Evolutionary conservation across 1,140 invertebrate species (phyloP).

Genomic region (Daktulosphaira vitifoliae): DNA sequence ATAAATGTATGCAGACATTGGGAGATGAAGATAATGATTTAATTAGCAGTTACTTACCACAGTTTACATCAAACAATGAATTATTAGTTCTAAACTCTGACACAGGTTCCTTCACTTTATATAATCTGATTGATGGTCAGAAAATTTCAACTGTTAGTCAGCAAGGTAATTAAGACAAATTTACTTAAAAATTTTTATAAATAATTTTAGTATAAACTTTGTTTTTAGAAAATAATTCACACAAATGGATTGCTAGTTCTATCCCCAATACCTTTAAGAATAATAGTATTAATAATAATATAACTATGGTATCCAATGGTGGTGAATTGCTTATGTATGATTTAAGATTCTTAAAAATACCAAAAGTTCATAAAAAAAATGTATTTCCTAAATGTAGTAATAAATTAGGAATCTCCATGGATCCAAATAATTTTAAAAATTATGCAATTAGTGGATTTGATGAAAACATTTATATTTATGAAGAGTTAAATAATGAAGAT

Average conservation of each 20-base stretch:
- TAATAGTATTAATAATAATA: no score
- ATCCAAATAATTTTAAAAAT: neutral
- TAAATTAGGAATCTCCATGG: neutral
- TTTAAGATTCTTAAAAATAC: neutral
- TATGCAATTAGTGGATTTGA: slow-evolving; percentile 28
- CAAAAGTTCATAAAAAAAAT: slow-evolving; percentile 2
- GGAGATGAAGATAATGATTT: neutral
- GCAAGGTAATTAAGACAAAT: neutral
- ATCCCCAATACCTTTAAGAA: no score
- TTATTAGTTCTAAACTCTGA: slow-evolving; percentile 14
- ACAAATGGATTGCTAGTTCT: no score
- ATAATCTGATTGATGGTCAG: neutral
- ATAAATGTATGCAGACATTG: neutral
- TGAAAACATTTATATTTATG: slow-evolving; percentile 26
- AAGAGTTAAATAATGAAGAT: neutral
- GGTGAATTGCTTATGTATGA: slow-evolving; percentile 5
- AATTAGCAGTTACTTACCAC: neutral
- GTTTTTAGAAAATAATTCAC: no score
- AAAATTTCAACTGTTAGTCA: neutral
- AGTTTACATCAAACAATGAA: slow-evolving; percentile 15
- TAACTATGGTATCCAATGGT: slow-evolving; percentile 6
- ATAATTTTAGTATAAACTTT: no score
- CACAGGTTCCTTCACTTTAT: slow-evolving; percentile 2
- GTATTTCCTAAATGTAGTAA: slow-evolving; percentile 3
- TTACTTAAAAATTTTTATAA: neutral